Evolutionary conservation across 1,140 invertebrate species (phyloP).

Genomic region (Drosophila takahashii): DNA sequence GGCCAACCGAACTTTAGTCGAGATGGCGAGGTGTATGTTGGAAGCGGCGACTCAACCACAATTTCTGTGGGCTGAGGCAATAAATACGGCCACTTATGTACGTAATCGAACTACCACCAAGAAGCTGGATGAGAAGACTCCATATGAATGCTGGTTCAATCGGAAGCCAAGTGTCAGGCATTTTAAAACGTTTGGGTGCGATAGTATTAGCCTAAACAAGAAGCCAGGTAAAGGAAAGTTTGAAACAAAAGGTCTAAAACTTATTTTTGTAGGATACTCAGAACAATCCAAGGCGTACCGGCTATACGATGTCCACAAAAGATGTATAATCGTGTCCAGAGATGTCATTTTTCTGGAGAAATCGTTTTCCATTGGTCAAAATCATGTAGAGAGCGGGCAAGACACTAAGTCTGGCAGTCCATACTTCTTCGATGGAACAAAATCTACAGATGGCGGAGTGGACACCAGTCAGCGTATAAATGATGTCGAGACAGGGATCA

Average conservation of each 20-base stretch:
- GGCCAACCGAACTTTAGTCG: background rate
- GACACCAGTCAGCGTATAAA: background rate
- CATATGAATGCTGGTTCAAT: no score
- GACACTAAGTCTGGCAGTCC: background rate
- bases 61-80: background rate
- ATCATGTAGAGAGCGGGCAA: background rate
- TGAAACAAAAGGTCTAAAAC: background rate
- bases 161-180: no score
- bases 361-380: background rate
- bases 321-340: background rate
- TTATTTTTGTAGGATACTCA: slow-evolving; percentile 3
- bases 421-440: background rate
- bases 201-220: background rate
- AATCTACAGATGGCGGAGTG: background rate
- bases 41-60: background rate
- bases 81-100: background rate
- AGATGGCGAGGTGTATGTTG: slow-evolving; percentile 2
- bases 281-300: background rate
- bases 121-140: no score
- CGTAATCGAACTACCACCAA: no score
- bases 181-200: background rate
- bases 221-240: slow-evolving; percentile 2
- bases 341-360: background rate
- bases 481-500: no score
- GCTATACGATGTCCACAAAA: background rate